Evolutionary conservation across 2,888 invertebrate species (phyloP).

Genomic region (Netelia virgata): DNA sequence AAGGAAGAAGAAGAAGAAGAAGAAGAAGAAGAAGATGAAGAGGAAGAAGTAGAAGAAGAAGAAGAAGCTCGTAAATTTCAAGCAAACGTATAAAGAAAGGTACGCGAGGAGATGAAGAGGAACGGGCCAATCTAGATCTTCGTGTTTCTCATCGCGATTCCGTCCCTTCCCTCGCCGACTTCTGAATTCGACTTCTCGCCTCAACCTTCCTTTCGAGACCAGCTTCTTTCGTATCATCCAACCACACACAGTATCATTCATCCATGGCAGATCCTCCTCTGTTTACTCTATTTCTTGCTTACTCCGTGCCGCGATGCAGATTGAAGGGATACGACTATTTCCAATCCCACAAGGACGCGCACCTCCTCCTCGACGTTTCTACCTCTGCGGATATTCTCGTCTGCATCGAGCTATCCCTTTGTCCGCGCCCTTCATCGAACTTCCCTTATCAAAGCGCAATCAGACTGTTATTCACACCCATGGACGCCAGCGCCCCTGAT

Average conservation of each 20-base stretch:
- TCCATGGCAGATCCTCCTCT: not conserved
- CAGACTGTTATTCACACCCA: conserved; percentile 57
- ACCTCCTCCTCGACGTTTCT: not conserved
- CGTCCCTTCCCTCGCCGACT: not conserved
- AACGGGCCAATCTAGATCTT: conserved; percentile 39
- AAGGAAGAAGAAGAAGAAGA: too few relatives aligned
- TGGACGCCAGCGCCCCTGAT: not conserved
- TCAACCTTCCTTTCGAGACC: not conserved
- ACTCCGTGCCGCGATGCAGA: not conserved
- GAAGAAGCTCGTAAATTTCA: conserved; percentile 41
- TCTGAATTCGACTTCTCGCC: not conserved
- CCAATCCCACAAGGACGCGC: not conserved
- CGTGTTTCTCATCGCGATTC: conserved; percentile 29
- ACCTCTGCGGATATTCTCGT: not conserved
- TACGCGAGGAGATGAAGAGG: conserved; percentile 35
- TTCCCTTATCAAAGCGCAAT: conserved; percentile 64
- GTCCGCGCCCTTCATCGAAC: not conserved
- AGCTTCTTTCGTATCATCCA: not conserved
- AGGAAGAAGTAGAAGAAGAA: not conserved
- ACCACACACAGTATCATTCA: not conserved
- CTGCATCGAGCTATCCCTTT: conserved; percentile 1
- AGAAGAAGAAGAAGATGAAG: not conserved
- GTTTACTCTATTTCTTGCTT: conserved; percentile 6
- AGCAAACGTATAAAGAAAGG: conserved; percentile 38
- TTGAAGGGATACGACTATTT: not conserved